These are phyloP conservation scores for Hippocampus barbouri DNA, from an alignment of 2,113 vertebrate species.

Conservation along the genomic window DNA sequence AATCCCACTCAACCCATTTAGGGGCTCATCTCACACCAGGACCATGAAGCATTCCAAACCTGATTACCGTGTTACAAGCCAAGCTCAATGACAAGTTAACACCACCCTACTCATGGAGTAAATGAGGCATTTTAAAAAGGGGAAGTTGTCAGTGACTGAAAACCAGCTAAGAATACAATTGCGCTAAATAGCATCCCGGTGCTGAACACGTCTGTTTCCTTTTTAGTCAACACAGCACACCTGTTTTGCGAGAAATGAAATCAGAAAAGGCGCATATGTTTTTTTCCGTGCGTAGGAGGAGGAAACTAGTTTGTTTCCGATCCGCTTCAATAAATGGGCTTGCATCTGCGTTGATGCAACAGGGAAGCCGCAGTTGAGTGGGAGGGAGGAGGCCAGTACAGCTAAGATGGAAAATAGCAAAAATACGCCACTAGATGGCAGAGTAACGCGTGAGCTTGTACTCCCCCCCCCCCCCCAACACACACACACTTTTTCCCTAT, in stretches of 20 bases:
- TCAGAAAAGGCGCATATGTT: conserved; percentile 40
- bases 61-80: conserved; percentile 57
- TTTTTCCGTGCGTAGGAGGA: conserved; percentile 42
- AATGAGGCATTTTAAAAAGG: conserved; percentile 33
- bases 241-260: conserved; percentile 28
- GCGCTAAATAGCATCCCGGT: not conserved
- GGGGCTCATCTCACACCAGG: conserved; percentile 57
- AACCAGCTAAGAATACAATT: not conserved
- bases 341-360: conserved; percentile 36
- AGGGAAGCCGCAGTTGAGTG: conserved; percentile 18
- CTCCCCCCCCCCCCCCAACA: no score
- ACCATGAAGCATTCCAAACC: conserved; percentile 58
- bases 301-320: conserved; percentile 58
- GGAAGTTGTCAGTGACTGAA: not conserved
- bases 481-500: not conserved
- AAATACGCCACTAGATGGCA: conserved; percentile 47
- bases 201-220: not conserved
- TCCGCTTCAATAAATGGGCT: conserved; percentile 40
- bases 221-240: not conserved
- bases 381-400: not conserved
- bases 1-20: conserved; percentile 65
- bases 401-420: conserved; percentile 11
- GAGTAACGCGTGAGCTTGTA: conserved; percentile 11
- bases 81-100: conserved; percentile 46
- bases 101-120: conserved; percentile 37